Percentiles rank a stretch among this genome's conserved stretches.
Evolutionary conservation across 2,888 invertebrate genomes (phyloP).

Genomic region (Melipona beecheii): DNA sequence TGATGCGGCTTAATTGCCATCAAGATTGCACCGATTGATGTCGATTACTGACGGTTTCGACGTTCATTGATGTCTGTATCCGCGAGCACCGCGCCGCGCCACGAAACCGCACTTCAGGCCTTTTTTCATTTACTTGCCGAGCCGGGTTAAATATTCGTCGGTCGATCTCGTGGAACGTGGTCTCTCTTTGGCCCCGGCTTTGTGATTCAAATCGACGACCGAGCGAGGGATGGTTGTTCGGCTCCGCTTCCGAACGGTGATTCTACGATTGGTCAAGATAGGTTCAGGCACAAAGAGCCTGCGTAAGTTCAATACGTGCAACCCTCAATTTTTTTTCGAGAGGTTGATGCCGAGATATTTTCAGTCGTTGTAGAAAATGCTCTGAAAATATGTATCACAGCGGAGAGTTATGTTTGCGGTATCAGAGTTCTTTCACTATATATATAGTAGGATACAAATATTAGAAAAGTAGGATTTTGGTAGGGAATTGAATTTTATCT

Average conservation of each 20-base stretch:
- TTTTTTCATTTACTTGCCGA: neutral
- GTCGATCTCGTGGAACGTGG: conserved; percentile 16
- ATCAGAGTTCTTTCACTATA: too few relatives aligned
- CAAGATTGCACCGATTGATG: conserved; percentile 21
- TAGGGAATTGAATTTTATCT: too few relatives aligned
- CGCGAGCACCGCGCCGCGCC: neutral
- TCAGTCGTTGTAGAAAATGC: too few relatives aligned
- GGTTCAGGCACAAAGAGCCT: too few relatives aligned
- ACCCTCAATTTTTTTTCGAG: too few relatives aligned
- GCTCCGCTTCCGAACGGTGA: neutral
- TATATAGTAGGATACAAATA: too few relatives aligned
- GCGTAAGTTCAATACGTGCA: too few relatives aligned
- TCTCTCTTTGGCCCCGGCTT: conserved; percentile 26
- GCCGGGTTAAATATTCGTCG: conserved; percentile 27
- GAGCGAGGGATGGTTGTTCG: neutral
- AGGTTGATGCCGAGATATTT: too few relatives aligned
- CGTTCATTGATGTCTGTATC: conserved; percentile 41
- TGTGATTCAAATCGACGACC: conserved; percentile 20
- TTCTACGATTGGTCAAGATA: neutral
- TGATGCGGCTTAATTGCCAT: conserved; percentile 57
- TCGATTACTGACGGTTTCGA: conserved; percentile 35
- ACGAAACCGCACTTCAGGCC: neutral
- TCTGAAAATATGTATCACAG: too few relatives aligned
- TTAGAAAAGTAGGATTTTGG: too few relatives aligned
- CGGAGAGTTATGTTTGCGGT: too few relatives aligned